Evolutionary conservation across 2,113 vertebrate species (phyloP), one percentile per base, ranked within the genome.

Genomic region (Thinocorus orbignyianus): DNA sequence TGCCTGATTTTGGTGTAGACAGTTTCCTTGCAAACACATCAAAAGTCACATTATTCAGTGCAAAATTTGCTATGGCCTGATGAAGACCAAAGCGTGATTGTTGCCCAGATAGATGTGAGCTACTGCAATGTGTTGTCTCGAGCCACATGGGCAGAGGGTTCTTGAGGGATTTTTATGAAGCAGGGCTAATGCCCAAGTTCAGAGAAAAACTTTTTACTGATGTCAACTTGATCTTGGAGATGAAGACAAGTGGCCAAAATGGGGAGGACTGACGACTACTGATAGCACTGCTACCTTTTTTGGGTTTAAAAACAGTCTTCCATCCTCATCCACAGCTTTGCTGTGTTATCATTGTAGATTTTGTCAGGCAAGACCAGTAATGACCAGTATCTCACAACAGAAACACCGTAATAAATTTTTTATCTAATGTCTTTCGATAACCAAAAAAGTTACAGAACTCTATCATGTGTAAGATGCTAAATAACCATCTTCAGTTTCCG

Each of bases 31-130:
- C 55, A 92, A 78, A 82, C 30, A 88, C 72, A 48, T 83, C 44
- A 33, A 37, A 73, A 84, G 61, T 60, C 92, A 30, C 81, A 93
- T 95, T 96, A 94, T 93, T 93, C 92, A 88, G 76, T 88, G 82
- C 57, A 93, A 96, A 90, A 61, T 93, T 55, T 86, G 9, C 26
- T 68, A 13, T 62, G 88, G 60, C 55, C 91, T 89, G 77, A 17
- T 79, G 65, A 68, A 93, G 83, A 62, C 60, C 12, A 0, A 94
- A 86, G 35, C 0, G 1, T 60, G n/a, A 88, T 89, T 52, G 23
- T 51, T 94, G 77, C 80, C 86, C 73, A 71, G 51, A 78, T 19
- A 78, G 69, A 79, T 33, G 17, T 54, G 79, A 86, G 28, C 74
- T 91, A 66, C 77, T 91, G 28, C 60, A 92, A 54, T 8, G 7